Evolutionary conservation across 2,888 invertebrate species (phyloP), one percentile per base, ranked within the genome.

Genomic region (Pandemis cinnamomeana): DNA sequence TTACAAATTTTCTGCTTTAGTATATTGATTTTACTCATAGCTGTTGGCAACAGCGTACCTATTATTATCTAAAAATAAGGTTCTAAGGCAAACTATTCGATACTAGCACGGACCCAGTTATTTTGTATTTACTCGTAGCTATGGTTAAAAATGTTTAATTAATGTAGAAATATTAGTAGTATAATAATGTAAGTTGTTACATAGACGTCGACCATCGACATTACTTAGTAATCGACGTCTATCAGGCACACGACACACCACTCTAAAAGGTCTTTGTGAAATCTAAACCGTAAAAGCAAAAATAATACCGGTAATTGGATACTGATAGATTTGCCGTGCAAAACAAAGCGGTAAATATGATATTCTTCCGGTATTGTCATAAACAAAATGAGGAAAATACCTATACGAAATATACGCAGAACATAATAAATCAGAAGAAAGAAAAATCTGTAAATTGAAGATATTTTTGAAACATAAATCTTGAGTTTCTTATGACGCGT

Each of bases 181-280:
- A 3, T 53, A 15, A 15, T 15, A 1, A 53, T 7, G 53, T 15
- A 7, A 7, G 13, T 62, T 5, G 42, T 41, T 51, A 5, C n/a
- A 51, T n/a, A 51, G n/a, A 51, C n/a, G n/a, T n/a, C n/a, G n/a
- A 51, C 61, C 13, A 41, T 36, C 27, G 27, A 36, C 27, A 4
- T 62, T 41, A 8, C 13, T 41, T 20, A 63, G 55, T 46, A 61
- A 60, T 46, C 41, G 7, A 46, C 11, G 42, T 10, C 8, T 42
- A 27, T 48, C 44, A 46, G 36, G 10, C 61, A 20, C 20, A 36
- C 27, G 27, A 4, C 27, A 36, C 36, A 20, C 36, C 41, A 13
- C 36, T 61, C 36, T 69, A 48, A 41, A 61, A 62, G 42, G 11
- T 48, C 41, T 48, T 61, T 20, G 51, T 70, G 61, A 62, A 51